Evolutionary conservation across 2,888 invertebrate genomes (phyloP).

Genomic region (Eucera pruinosa): DNA sequence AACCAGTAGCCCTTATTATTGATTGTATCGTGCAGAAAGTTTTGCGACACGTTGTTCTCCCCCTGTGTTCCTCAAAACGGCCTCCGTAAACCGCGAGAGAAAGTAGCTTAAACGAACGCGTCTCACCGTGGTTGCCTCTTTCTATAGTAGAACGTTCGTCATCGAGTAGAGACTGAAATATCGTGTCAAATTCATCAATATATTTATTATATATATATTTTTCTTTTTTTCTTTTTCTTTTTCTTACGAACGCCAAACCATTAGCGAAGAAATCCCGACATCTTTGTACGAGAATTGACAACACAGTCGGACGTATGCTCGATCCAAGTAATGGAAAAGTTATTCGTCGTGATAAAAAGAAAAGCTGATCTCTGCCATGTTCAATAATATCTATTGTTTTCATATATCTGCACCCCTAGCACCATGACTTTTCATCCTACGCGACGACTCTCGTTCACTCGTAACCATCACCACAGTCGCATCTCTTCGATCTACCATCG

Average conservation of each 20-base stretch:
- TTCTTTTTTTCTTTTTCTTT: not conserved
- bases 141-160: not conserved
- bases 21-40: slow-evolving; percentile 55
- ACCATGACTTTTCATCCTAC: slow-evolving; percentile 33
- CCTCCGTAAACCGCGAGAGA: slow-evolving; percentile 25
- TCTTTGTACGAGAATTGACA: slow-evolving; percentile 12
- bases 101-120: slow-evolving; percentile 20
- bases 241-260: slow-evolving; percentile 26
- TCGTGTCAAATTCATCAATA: not conserved
- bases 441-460: slow-evolving; percentile 32
- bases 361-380: not conserved
- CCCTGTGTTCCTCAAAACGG: slow-evolving; percentile 25
- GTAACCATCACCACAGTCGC: slow-evolving; percentile 25
- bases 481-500: slow-evolving; percentile 18
- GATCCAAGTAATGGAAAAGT: not conserved
- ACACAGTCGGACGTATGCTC: not conserved
- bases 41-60: slow-evolving; percentile 50
- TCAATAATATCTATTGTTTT: slow-evolving; percentile 29
- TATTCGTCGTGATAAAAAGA: not conserved
- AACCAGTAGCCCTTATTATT: slow-evolving; percentile 64
- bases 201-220: not conserved
- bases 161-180: not conserved
- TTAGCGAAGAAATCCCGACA: not conserved
- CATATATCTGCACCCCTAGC: slow-evolving; percentile 19
- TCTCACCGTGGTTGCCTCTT: not conserved